Evolutionary conservation across 1,140 invertebrate genomes (phyloP).

Genomic region (Temnothorax longispinosus): DNA sequence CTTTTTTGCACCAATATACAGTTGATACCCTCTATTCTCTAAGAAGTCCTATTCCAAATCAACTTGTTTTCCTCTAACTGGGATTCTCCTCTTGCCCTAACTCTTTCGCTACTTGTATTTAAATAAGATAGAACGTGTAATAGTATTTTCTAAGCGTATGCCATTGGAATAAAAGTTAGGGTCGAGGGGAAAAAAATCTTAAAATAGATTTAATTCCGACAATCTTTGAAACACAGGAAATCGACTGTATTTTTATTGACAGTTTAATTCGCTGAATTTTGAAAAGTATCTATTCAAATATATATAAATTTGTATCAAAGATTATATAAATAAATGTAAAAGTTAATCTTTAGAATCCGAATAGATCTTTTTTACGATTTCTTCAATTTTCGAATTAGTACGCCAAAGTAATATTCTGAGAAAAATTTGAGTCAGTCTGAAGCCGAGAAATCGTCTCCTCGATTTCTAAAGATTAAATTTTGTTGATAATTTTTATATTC

Average conservation of each 20-base stretch:
- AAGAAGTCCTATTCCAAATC: neutral
- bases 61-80: neutral
- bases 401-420: neutral
- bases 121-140: neutral
- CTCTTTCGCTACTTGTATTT: neutral
- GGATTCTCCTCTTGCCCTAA: neutral
- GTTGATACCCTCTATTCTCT: neutral
- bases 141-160: neutral
- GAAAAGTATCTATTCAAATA: neutral
- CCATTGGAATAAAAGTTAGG: neutral
- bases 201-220: neutral
- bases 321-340: neutral
- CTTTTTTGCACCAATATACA: neutral
- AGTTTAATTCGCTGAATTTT: neutral
- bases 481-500: slow-evolving; percentile 26
- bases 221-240: neutral
- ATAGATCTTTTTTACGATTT: neutral
- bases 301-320: neutral
- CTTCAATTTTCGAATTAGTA: neutral
- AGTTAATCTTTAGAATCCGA: neutral
- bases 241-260: neutral
- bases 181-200: neutral
- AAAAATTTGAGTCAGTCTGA: neutral
- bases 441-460: neutral
- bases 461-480: neutral